A percentile compares a stretch with the other conserved stretches of the same genome.
Conservation (phyloP, 2,113 vertebrate genomes). For the Tonatia bakeri region DNA sequence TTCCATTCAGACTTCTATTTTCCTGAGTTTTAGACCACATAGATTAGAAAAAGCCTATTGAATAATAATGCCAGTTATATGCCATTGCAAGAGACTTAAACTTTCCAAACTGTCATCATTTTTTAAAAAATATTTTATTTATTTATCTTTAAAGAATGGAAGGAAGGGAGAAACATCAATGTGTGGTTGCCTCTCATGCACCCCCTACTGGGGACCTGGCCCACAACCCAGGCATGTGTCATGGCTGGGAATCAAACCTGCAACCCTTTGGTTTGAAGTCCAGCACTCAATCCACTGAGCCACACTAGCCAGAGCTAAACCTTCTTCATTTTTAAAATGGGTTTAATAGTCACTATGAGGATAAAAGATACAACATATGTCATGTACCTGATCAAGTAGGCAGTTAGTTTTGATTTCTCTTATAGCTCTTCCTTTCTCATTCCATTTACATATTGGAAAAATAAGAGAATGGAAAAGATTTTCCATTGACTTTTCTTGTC, state of each 20-base stretch:
- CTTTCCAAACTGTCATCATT: neutral
- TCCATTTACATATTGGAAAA: neutral
- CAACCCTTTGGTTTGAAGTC: too few relatives aligned
- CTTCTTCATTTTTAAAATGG: neutral
- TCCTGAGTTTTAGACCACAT: neutral
- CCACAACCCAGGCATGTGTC: too few relatives aligned
- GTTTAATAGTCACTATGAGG: neutral
- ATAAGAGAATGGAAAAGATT: neutral
- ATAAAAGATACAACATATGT: neutral
- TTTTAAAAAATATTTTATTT: too few relatives aligned
- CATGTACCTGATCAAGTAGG: neutral
- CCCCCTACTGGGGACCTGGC: too few relatives aligned
- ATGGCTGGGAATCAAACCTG: too few relatives aligned
- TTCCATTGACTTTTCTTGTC: neutral
- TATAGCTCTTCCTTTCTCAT: neutral
- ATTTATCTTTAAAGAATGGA: too few relatives aligned
- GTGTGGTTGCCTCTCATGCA: too few relatives aligned
- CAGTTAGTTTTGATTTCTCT: neutral
- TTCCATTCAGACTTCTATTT: neutral
- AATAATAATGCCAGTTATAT: neutral
- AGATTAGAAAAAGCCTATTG: neutral
- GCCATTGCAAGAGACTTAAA: neutral
- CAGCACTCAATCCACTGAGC: too few relatives aligned
- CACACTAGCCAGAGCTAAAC: too few relatives aligned
- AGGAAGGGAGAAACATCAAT: too few relatives aligned